Evolutionary conservation across 1,140 invertebrate species (phyloP), one percentile per base, ranked within the genome.

Genomic region (Diuraphis noxia): DNA sequence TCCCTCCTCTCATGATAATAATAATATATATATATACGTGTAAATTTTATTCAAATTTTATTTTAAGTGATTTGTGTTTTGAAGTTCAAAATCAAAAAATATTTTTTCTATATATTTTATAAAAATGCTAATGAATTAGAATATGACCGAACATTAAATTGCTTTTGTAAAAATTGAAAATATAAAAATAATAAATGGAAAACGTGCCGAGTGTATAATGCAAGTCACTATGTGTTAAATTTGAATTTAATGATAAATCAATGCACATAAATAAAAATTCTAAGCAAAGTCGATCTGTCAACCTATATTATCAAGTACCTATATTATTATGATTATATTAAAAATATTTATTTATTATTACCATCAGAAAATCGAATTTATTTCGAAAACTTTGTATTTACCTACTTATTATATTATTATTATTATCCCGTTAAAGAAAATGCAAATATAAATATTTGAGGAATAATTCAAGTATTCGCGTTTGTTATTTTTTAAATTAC

Each of bases 31-130:
- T n/a, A 38, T 84, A n/a, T 84, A 84, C 41, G n/a, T 19, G 30
- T 85, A 46, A 34, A 46, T 46, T 85, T 85, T 85, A 85, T 85
- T 85, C 30, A 85, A 85, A 85, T 85, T 43, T n/a, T 85, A 85
- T 85, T 85, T n/a, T 85, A 46, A 85, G 41, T 21, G n/a, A 85
- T 85, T 85, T n/a, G 30, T 46, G 41, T 85, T 85, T 85, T 72
- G 13, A 46, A 46, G 19, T 46, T 46, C 34, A 34, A 85, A 46
- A 85, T 85, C 30, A 34, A 30, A 23, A 34, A 46, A 46, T 81
- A 81, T 81, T 40, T 81, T 38, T 79, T 36, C 3, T 38, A 21
- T 79, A 13, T 23, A 38, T 79, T 81, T 40, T 25, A 81, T 81
- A 81, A 81, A 81, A 38, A 81, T 40, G 79, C 36, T 81, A 81